These are phyloP conservation scores for Amphiprion clarkii DNA, from an alignment of 2,797 vertebrate genomes.

Conservation along the genomic window DNA sequence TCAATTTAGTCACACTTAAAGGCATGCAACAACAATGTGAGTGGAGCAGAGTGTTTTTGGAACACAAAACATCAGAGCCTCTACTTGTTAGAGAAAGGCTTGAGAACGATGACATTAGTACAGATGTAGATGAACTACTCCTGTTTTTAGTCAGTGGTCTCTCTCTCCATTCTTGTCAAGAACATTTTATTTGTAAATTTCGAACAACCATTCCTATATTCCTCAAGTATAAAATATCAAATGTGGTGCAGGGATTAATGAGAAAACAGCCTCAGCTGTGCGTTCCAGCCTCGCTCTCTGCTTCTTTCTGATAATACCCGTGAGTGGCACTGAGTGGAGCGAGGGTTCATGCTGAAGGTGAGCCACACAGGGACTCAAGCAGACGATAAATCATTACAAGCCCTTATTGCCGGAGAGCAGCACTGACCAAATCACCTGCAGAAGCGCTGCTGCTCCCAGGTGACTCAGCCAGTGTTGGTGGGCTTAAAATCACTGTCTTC, in stretches of 20 bases:
- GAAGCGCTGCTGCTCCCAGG: slow-evolving; percentile 51
- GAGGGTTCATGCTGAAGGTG: slow-evolving; percentile 59
- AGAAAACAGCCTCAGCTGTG: background rate
- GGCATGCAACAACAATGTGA: background rate
- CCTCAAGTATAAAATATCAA: slow-evolving; percentile 8
- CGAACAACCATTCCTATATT: background rate
- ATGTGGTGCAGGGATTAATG: background rate
- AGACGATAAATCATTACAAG: slow-evolving; percentile 61
- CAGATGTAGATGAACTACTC: background rate
- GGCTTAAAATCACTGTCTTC: slow-evolving; percentile 55
- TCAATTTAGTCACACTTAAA: background rate
- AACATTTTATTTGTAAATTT: background rate
- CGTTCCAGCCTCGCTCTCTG: background rate
- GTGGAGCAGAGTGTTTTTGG: background rate
- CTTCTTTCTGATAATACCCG: slow-evolving; percentile 32
- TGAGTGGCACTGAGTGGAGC: slow-evolving; percentile 31
- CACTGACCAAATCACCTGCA: slow-evolving; percentile 61
- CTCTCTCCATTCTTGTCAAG: background rate
- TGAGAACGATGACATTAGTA: background rate
- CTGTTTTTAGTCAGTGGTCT: background rate
- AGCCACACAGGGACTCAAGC: slow-evolving; percentile 53
- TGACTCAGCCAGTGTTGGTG: slow-evolving; percentile 35
- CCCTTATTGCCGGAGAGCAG: slow-evolving; percentile 41
- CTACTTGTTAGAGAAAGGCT: background rate
- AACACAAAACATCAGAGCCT: background rate